Conservation (phyloP, 2,113 vertebrate species). For the Charina bottae region DNA sequence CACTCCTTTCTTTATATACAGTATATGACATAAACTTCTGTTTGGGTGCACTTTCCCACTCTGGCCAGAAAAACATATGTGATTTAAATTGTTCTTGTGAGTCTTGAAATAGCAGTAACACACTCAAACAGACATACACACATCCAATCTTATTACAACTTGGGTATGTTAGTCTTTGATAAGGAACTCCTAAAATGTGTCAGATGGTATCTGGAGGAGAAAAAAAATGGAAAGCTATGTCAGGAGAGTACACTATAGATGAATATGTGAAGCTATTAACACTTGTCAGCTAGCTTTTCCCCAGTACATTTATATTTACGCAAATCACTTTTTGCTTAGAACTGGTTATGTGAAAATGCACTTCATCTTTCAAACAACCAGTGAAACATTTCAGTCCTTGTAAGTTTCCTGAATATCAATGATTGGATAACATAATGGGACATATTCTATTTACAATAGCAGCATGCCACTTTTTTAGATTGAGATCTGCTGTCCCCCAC, state of each 20-base stretch:
- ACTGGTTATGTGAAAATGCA: conserved; percentile 4
- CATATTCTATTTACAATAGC: background rate
- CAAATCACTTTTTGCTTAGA: conserved; percentile 12
- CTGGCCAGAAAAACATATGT: background rate
- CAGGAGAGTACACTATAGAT: background rate
- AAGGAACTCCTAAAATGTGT: background rate
- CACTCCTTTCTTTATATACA: background rate
- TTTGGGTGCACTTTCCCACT: background rate
- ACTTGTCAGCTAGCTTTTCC: background rate
- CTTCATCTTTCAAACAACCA: background rate
- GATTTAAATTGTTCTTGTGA: background rate
- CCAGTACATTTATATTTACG: background rate
- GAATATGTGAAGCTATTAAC: background rate
- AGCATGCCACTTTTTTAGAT: background rate
- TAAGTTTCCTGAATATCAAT: background rate
- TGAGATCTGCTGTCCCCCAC: background rate
- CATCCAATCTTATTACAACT: background rate
- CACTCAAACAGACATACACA: background rate
- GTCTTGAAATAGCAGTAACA: background rate
- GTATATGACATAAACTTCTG: background rate
- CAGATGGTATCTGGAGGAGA: background rate
- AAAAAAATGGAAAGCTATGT: background rate
- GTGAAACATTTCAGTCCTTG: background rate
- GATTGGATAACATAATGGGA: background rate
- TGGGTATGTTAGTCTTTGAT: background rate